Conservation (phyloP, 2,888 invertebrate species). For the Meganola albula region DNA sequence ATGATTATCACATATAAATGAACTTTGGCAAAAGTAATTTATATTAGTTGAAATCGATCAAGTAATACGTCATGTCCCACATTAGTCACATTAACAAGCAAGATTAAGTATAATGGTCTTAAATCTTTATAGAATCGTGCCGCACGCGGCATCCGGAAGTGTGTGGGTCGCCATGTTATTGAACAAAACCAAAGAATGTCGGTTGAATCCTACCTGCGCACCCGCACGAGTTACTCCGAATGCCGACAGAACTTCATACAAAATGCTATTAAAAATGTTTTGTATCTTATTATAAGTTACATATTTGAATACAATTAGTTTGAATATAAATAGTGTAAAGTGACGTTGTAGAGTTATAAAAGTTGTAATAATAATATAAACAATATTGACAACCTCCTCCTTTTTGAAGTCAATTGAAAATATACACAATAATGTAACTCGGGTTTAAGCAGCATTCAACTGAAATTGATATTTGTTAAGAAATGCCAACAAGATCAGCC, state of each 20-base stretch:
- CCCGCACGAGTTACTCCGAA: conserved; percentile 36
- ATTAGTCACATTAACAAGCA: conserved; percentile 35
- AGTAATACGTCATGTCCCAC: conserved; percentile 8
- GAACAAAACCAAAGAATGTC: conserved; percentile 66
- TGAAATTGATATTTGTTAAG: conserved; percentile 44
- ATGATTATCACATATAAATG: too few relatives aligned
- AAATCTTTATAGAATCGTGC: conserved; percentile 37
- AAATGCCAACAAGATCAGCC: conserved; percentile 54
- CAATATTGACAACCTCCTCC: too few relatives aligned
- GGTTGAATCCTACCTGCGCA: conserved; percentile 52
- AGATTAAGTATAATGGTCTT: conserved; percentile 38
- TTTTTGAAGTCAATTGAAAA: too few relatives aligned
- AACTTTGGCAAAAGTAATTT: too few relatives aligned
- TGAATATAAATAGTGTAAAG: neutral
- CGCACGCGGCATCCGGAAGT: conserved; percentile 64
- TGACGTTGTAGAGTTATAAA: conserved; percentile 9
- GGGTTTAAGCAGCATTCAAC: too few relatives aligned
- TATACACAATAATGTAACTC: too few relatives aligned
- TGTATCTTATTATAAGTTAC: conserved; percentile 10
- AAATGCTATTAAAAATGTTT: too few relatives aligned
- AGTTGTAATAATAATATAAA: too few relatives aligned
- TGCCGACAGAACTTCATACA: too few relatives aligned
- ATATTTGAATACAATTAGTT: conserved; percentile 7
- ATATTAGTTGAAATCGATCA: too few relatives aligned
- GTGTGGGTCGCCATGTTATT: conserved; percentile 53